These are phyloP conservation scores for Sturnira hondurensis DNA, from an alignment of 2,113 vertebrate genomes.

Conservation along the genomic window DNA sequence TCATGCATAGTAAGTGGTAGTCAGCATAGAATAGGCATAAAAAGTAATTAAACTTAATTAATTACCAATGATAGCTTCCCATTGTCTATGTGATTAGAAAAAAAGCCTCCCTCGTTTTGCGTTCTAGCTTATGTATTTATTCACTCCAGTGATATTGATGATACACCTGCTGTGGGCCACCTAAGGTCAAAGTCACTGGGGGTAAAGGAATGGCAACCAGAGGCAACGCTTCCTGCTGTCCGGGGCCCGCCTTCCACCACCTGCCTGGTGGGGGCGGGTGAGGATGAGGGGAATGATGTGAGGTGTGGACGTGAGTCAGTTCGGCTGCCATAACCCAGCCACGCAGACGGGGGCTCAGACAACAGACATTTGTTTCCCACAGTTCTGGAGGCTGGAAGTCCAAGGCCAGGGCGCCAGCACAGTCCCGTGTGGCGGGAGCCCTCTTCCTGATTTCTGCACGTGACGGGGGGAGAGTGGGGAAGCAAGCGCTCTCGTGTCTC, in stretches of 20 bases:
- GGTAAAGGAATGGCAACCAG: not conserved
- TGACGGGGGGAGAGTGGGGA: not conserved
- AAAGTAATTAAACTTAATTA: not conserved
- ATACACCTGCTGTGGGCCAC: too few species aligned
- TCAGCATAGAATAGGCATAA: not conserved
- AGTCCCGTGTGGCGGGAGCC: too few species aligned
- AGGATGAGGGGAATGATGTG: accelerated
- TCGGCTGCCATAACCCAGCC: not conserved
- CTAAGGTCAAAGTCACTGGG: not conserved
- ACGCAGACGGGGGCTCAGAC: accelerated
- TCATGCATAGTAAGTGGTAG: not conserved
- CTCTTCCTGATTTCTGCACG: not conserved
- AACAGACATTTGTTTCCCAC: accelerated
- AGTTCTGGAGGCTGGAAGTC: not conserved
- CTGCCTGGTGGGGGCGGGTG: accelerated
- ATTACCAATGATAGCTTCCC: not conserved
- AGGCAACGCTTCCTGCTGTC: accelerated
- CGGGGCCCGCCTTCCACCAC: not conserved
- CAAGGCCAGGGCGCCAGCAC: not conserved
- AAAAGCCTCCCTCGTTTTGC: not conserved
- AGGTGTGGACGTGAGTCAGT: accelerated
- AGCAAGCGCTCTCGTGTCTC: too few species aligned
- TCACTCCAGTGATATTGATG: not conserved
- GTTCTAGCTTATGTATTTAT: not conserved
- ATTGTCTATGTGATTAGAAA: not conserved